A percentile compares a stretch with the other conserved stretches of the same genome.
Conservation (phyloP, 2,797 vertebrate species). For the Falco rusticolus region DNA sequence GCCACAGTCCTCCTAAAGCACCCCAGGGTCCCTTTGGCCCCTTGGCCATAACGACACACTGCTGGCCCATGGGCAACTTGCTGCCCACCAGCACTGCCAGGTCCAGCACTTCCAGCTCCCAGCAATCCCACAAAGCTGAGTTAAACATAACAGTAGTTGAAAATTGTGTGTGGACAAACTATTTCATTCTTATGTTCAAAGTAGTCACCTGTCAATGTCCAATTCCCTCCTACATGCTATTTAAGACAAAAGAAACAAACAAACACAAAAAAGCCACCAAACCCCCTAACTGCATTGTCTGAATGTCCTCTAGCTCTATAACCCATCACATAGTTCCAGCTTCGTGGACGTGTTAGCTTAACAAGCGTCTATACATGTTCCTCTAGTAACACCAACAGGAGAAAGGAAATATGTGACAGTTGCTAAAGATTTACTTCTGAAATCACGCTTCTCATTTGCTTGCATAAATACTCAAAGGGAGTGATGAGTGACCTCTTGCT, state of each 20-base stretch:
- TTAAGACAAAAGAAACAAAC: not conserved
- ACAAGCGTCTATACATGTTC: not conserved
- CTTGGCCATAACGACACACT: too few species aligned
- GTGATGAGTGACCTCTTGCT: constrained; percentile 69
- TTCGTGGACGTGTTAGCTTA: not conserved
- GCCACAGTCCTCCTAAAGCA: too few species aligned
- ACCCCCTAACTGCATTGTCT: not conserved
- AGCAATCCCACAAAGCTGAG: too few species aligned
- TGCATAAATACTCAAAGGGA: constrained; percentile 50
- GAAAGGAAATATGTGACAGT: constrained; percentile 34
- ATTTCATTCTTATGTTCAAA: not conserved
- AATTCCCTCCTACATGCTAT: not conserved
- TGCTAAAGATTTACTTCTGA: constrained; percentile 67
- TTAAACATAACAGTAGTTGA: not conserved
- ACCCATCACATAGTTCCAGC: not conserved
- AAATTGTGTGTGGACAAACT: not conserved
- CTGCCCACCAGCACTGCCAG: too few species aligned
- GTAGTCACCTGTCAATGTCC: not conserved
- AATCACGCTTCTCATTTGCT: constrained; percentile 44
- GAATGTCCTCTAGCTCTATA: not conserved
- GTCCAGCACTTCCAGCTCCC: too few species aligned
- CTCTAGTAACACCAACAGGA: constrained; percentile 11
- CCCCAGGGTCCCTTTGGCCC: too few species aligned
- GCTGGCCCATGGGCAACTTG: too few species aligned
- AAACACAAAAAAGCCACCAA: not conserved